These are phyloP conservation scores for Rhabdornis inornatus DNA, from an alignment of 2,113 vertebrate species.

Conservation along the genomic window DNA sequence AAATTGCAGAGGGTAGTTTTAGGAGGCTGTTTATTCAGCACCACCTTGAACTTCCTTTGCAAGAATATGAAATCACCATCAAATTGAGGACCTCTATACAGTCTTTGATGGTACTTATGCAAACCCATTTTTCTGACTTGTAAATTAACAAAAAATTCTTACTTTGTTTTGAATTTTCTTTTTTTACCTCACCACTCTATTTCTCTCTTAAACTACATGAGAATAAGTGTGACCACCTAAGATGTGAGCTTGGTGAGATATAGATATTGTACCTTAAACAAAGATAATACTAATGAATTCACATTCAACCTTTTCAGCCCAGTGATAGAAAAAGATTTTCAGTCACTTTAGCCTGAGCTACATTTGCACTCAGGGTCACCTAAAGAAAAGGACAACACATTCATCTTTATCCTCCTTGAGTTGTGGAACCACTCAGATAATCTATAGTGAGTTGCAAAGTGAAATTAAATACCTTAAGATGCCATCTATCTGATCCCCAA, in stretches of 20 bases:
- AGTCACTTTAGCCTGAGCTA: constrained; percentile 74
- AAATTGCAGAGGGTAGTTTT: background rate
- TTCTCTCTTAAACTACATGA: background rate
- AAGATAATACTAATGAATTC: constrained; percentile 79
- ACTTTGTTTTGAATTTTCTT: background rate
- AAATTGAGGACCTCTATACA: background rate
- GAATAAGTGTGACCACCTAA: background rate
- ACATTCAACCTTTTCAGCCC: constrained; percentile 78
- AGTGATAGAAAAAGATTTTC: constrained; percentile 78
- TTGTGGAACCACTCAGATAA: constrained; percentile 68
- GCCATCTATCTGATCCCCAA: constrained; percentile 80
- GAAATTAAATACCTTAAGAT: constrained; percentile 79
- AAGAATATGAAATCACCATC: background rate
- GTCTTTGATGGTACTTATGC: background rate
- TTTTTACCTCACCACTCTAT: background rate
- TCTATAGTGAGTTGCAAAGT: constrained; percentile 65
- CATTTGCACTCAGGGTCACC: constrained; percentile 71
- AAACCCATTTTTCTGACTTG: background rate
- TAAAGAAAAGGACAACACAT: constrained; percentile 81
- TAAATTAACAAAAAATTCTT: background rate
- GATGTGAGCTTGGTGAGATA: background rate
- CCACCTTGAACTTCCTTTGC: background rate
- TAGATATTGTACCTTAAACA: constrained; percentile 64
- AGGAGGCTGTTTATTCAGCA: background rate
- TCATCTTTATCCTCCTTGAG: constrained; percentile 77